Base-by-base conservation (phyloP, 1,140 invertebrate species). In the Metaphire vulgaris region DNA sequence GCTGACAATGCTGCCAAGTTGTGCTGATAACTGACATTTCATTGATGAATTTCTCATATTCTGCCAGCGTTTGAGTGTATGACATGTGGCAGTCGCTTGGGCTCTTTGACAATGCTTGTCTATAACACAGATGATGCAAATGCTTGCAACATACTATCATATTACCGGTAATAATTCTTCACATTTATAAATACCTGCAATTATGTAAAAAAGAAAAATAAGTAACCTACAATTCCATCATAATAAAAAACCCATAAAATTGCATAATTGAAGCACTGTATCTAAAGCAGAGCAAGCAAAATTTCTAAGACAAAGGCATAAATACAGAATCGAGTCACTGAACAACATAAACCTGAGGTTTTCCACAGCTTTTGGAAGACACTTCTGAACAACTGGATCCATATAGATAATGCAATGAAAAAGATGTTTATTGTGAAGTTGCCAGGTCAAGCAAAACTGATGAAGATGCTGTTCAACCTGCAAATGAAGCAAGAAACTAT, bases 321-420 rank as follows among this genome's bases (percentile, higher is more conserved):
- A n/a, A n/a, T n/a, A n/a, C n/a, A n/a, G n/a, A n/a, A n/a, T n/a
- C n/a, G n/a, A n/a, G n/a, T n/a, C n/a, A n/a, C n/a, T n/a, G n/a
- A n/a, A n/a, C n/a, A n/a, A n/a, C n/a, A n/a, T 33, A 80, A 81
- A 83, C 82, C 84, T 85, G 80, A 90, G 88, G 84, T 89, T 87
- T 76, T 84, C 83, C 78, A 89, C 87, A 41, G 85, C 80, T n/a
- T 81, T 74, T 33, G 83, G 84, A 33, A 90, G 85, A 83, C 88
- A 88, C 78, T 89, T 88, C 79, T 90, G 88, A 69, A 91, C 87
- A 75, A 89, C 84, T 64, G 89, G 88, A 81, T 91, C 89, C 64
- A 88, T 88, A 80, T 89, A 90, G 33, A 90, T 88, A 81, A 89
- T 89, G 75, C 87, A 88, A 75, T 90, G 89, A 82, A 90, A 90